phyloP scores from a whole-genome alignment of 2,113 vertebrate species.

The Glaucomys volans region DNA sequence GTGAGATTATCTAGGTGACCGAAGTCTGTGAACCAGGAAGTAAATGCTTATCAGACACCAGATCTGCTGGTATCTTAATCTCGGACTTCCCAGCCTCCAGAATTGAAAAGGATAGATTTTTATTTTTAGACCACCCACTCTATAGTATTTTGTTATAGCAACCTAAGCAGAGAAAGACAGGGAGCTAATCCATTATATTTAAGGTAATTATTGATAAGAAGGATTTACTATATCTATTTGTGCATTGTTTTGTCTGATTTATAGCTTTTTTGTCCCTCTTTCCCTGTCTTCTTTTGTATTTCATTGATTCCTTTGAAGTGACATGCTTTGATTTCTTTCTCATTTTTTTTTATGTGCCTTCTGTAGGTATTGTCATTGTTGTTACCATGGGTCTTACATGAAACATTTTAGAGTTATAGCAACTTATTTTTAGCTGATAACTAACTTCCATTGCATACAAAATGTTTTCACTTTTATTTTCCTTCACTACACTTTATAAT shows the following conservation, averaged over 20 bases:
- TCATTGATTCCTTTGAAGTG: neutral
- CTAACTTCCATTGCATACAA: neutral
- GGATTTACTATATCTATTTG: neutral
- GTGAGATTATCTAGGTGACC: too few relatives aligned
- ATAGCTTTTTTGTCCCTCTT: neutral
- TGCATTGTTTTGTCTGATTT: neutral
- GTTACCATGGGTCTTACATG: neutral
- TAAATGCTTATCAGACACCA: too few relatives aligned
- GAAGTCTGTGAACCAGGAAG: too few relatives aligned
- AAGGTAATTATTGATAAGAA: too few relatives aligned
- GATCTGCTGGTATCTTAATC: too few relatives aligned
- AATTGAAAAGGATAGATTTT: too few relatives aligned
- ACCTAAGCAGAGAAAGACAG: too few relatives aligned
- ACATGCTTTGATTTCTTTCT: neutral
- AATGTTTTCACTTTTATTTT: neutral
- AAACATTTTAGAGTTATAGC: neutral
- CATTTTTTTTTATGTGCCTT: neutral
- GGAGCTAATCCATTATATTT: too few relatives aligned
- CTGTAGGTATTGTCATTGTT: neutral
- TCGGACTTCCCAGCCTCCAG: too few relatives aligned
- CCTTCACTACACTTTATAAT: neutral
- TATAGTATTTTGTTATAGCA: too few relatives aligned
- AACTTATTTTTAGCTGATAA: neutral
- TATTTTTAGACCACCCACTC: too few relatives aligned
- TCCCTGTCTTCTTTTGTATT: neutral